Evolutionary conservation across 37 sponge, comb jelly and placozoan species (phyloP).

Genomic region (Amphimedon queenslandica): DNA sequence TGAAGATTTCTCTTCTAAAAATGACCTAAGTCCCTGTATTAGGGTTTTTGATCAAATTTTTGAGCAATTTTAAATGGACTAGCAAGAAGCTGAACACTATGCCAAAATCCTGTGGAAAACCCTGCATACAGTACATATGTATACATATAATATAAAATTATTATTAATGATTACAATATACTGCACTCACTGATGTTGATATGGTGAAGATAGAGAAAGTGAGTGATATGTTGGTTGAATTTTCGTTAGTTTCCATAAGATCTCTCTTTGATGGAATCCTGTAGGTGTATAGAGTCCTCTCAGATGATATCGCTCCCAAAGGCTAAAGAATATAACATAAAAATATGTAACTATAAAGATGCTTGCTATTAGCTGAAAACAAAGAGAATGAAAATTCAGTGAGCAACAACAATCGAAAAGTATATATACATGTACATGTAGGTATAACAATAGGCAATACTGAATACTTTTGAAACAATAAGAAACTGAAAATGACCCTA

Average conservation of each 20-base stretch:
- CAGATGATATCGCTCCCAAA: constrained; percentile 48
- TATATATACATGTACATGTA: constrained; percentile 5
- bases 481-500: too few species aligned
- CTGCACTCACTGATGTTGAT: constrained; percentile 23
- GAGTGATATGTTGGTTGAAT: constrained; percentile 4
- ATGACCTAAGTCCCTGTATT: too few species aligned
- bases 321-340: constrained; percentile 12
- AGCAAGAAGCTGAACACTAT: too few species aligned
- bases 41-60: too few species aligned
- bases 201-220: constrained; percentile 32
- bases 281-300: constrained; percentile 12
- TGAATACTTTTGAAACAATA: too few species aligned
- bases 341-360: not conserved
- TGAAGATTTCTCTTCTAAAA: too few species aligned
- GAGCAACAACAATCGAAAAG: not conserved
- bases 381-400: not conserved
- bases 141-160: too few species aligned
- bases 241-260: constrained; percentile 5
- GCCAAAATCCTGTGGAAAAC: too few species aligned
- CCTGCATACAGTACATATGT: too few species aligned
- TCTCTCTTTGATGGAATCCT: constrained; percentile 7
- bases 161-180: too few species aligned
- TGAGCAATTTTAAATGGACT: too few species aligned
- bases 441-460: too few species aligned
- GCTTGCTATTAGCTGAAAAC: not conserved